Base-by-base conservation (phyloP, 2,113 vertebrate genomes). In the Chamaetylas fuelleborni region DNA sequence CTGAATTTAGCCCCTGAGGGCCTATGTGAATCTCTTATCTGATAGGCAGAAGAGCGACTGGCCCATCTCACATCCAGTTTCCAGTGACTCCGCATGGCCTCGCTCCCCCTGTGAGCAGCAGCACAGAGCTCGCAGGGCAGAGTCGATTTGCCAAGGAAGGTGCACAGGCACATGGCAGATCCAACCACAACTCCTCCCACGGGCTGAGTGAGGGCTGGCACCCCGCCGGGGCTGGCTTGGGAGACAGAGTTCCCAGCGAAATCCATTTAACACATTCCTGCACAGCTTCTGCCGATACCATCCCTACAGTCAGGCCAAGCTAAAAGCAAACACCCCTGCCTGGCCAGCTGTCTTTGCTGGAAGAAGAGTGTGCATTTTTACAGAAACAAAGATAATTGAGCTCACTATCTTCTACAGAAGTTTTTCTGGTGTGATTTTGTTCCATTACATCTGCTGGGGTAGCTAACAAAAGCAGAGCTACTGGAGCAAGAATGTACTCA, bases 181-280 rank as follows among this genome's bases (percentile, higher is more conserved):
- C 29, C 8, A 47, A 53, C 54, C 58, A 36, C 70, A 90, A 17
- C 53, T 89, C 86, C 74, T 93, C 79, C 70, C 79, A 80, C 3
- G 8, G 61, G 70, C 64, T 86, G 56, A 65, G 81, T 86, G 56
- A 65, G 77, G 50, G 86, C 88, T 90, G 69, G 72, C 78, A 19
- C 5, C 1, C 64, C 10, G 78, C 51, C 8, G 2, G 2, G 6
- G 10, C 45, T 85, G 87, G 56, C 81, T 22, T 22, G 69, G 50
- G 72, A 95, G 82, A 54, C 25, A 8, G 65, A 92, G 76, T 33
- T 93, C 53, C 53, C 9, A 31, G 47, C 1, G 4, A 86, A 93
- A 92, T 89, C 62, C 69, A 65, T 72, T 93, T 92, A 92, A 93
- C 78, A 91, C 84, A 92, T 92, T 93, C 89, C 93, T 89, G 69